Evolutionary conservation across 2,113 vertebrate genomes (phyloP).

Genomic region (Datnioides undecimradiatus): DNA sequence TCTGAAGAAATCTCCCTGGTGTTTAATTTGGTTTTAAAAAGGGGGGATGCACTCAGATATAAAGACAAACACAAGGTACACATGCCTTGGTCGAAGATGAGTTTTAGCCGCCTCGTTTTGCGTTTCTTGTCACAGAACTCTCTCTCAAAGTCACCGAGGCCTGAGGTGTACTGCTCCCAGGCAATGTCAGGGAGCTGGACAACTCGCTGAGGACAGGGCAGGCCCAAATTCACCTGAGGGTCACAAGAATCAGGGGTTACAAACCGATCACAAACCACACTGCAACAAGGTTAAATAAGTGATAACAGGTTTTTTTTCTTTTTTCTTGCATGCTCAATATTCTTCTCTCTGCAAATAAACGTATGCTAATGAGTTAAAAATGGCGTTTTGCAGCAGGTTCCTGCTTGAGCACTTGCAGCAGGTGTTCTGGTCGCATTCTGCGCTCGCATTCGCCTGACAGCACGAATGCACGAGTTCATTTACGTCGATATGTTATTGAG

Average conservation of each 20-base stretch:
- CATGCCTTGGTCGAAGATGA: conserved; percentile 97
- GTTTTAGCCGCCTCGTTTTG: conserved; percentile 92
- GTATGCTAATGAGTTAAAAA: neutral
- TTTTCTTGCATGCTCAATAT: neutral
- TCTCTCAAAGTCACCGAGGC: conserved; percentile 94
- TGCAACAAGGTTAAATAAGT: neutral
- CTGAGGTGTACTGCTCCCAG: conserved; percentile 98
- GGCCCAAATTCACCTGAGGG: conserved; percentile 89
- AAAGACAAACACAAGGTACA: neutral
- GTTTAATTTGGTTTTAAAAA: neutral
- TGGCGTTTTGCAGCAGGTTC: neutral
- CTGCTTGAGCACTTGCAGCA: neutral
- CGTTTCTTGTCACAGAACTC: conserved; percentile 96
- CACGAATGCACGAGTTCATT: neutral
- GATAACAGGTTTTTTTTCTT: neutral
- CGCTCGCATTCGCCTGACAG: neutral
- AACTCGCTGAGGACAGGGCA: conserved; percentile 96
- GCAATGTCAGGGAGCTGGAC: conserved; percentile 95
- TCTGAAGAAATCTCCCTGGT: neutral
- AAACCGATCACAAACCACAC: neutral
- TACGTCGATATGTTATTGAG: neutral
- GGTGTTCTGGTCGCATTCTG: neutral
- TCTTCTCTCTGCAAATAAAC: neutral
- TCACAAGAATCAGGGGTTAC: neutral
- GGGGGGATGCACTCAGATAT: neutral